phyloP scores from a whole-genome alignment of 1,140 invertebrate species.

The Listronotus bonariensis region DNA sequence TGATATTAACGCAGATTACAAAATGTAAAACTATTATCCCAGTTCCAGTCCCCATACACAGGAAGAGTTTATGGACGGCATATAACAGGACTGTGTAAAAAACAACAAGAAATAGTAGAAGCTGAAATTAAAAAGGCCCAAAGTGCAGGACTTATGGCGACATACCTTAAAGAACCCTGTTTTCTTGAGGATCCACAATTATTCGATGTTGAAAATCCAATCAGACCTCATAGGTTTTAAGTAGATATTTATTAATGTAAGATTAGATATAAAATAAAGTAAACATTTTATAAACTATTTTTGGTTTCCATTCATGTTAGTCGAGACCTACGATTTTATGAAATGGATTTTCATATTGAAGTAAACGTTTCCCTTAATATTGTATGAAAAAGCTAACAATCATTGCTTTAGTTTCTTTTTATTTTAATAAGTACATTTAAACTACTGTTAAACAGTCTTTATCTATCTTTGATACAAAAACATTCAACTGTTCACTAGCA shows the following conservation, averaged over 20 bases:
- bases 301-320: no score
- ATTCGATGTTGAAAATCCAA: constrained; percentile 82
- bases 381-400: no score
- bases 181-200: constrained; percentile 84
- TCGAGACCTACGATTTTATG: no score
- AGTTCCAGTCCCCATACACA: constrained; percentile 94
- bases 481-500: constrained; percentile 58
- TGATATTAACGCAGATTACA: constrained; percentile 85
- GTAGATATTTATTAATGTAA: not conserved
- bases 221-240: constrained; percentile 79
- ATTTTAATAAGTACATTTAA: constrained; percentile 9
- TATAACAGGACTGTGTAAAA: constrained; percentile 85
- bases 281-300: no score
- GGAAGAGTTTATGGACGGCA: constrained; percentile 88
- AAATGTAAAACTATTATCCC: constrained; percentile 90
- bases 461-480: constrained; percentile 75
- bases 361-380: no score
- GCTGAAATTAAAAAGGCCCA: constrained; percentile 74
- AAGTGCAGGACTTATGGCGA: constrained; percentile 75
- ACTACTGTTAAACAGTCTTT: constrained; percentile 46
- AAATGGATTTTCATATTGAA: no score
- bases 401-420: not conserved
- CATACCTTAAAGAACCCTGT: constrained; percentile 73
- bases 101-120: constrained; percentile 73
- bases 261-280: not conserved